Evolutionary conservation across 2,888 invertebrate genomes (phyloP).

Genomic region (Leistus spinibarbis): DNA sequence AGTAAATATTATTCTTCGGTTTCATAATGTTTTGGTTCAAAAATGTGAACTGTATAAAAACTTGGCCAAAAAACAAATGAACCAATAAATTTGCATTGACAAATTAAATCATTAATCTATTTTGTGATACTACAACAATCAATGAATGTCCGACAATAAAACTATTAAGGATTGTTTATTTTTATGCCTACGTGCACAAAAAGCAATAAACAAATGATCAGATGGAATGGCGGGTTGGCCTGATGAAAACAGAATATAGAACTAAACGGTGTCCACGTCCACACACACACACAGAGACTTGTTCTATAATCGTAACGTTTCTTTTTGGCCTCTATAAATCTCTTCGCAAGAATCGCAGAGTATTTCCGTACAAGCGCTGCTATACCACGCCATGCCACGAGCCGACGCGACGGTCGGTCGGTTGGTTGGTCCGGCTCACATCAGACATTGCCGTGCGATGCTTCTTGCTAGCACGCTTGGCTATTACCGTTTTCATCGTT

Average conservation of each 20-base stretch:
- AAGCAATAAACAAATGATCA: not conserved
- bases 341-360: constrained; percentile 21
- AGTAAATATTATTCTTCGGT: too few relatives aligned
- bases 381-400: not conserved
- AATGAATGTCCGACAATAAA: not conserved
- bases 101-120: not conserved
- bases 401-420: not conserved
- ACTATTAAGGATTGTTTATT: too few relatives aligned
- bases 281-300: too few relatives aligned
- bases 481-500: not conserved
- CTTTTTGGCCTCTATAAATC: constrained; percentile 38
- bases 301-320: constrained; percentile 36
- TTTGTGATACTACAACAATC: not conserved
- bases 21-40: too few relatives aligned
- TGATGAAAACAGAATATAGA: not conserved
- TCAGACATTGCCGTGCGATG: not conserved
- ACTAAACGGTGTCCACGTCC: constrained; percentile 33
- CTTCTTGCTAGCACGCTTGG: not conserved
- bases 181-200: not conserved
- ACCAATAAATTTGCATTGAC: not conserved
- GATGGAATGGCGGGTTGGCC: not conserved
- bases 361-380: constrained; percentile 22
- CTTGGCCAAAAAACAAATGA: too few relatives aligned
- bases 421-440: not conserved
- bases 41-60: too few relatives aligned